Base-by-base conservation (phyloP, 1,140 invertebrate species). In the Drosophila trapezifrons region DNA sequence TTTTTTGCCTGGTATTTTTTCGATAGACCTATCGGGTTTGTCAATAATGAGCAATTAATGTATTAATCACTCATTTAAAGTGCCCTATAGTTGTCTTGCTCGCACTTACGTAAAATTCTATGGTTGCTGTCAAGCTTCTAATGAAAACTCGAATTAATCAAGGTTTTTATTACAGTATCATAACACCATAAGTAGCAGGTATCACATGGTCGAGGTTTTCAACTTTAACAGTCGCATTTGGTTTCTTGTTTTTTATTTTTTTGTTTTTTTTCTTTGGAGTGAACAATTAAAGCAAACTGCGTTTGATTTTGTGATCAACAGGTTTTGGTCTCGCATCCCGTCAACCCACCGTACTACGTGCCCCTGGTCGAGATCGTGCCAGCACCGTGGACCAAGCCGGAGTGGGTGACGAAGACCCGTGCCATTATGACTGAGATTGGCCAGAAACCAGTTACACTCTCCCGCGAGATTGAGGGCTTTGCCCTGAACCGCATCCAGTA, bases 341-440 rank as follows among this genome's bases (percentile, higher is more conserved):
- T 99, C 1, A 99, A 99, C 93, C 98, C 98, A 46, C 98, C 98
- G 0, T 99, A 99, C 90, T 99, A 98, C 91, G 96, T 98, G 9
- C 98, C 97, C 1, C 92, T 99, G 32, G 97, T 99, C 2, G 98
- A 99, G 93, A 94, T 99, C 40, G 97, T 99, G 2, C 98, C 98
- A 2, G 96, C 97, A 1, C 96, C 97, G 5, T 98, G 97, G 97
- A 97, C 96, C 0, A 94, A 95, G 37, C 93, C 94, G 0, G 91
- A 92, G 77, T 74, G 90, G 20, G 89, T 92, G 35, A 27, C 64
- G 18, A 95, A 94, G 90, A 96, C 96, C 0, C 94, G 95, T 56
- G 93, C 93, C 37, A 94, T 99, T 2, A 97, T 99, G 96, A 93
- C 94, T 54, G 95, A 97, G 93, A 96, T 99, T 52, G 98, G 98